Percentiles rank a stretch among this genome's conserved stretches.
phyloP scores from a whole-genome alignment of 2,797 vertebrate genomes.

The Mallotus villosus region DNA sequence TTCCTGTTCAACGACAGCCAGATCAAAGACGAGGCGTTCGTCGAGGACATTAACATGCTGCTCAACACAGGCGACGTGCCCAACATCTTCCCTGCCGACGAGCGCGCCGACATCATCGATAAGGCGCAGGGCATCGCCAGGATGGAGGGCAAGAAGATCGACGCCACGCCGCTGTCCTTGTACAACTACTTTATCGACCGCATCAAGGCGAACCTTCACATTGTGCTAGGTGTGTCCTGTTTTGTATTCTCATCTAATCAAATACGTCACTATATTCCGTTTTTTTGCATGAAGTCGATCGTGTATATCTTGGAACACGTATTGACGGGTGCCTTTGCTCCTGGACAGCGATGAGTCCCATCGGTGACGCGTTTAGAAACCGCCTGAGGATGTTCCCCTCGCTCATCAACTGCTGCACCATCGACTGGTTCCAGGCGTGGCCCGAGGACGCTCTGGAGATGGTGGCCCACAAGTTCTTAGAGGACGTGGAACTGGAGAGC shows the following conservation, averaged over 20 bases:
- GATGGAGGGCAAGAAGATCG: constrained; percentile 81
- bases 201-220: constrained; percentile 89
- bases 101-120: constrained; percentile 88
- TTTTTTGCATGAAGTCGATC: constrained; percentile 10
- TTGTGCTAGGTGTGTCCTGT: constrained; percentile 83
- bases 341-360: constrained; percentile 89
- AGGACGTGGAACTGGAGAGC: constrained; percentile 86
- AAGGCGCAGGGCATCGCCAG: constrained; percentile 85
- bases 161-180: constrained; percentile 85
- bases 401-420: constrained; percentile 94
- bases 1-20: constrained; percentile 90
- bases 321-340: constrained; percentile 14
- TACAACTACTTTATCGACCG: constrained; percentile 91
- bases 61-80: constrained; percentile 92
- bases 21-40: constrained; percentile 88
- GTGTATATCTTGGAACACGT: background rate
- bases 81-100: constrained; percentile 88
- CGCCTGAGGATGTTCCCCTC: constrained; percentile 94
- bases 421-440: constrained; percentile 96
- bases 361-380: constrained; percentile 90
- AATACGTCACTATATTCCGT: background rate
- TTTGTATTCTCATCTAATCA: background rate
- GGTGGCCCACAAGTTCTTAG: constrained; percentile 92
- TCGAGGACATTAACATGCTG: constrained; percentile 93
- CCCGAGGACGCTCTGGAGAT: constrained; percentile 91